These are phyloP conservation scores for Phaenicophaeus curvirostris DNA, from an alignment of 2,797 vertebrate genomes.

Conservation along the genomic window DNA sequence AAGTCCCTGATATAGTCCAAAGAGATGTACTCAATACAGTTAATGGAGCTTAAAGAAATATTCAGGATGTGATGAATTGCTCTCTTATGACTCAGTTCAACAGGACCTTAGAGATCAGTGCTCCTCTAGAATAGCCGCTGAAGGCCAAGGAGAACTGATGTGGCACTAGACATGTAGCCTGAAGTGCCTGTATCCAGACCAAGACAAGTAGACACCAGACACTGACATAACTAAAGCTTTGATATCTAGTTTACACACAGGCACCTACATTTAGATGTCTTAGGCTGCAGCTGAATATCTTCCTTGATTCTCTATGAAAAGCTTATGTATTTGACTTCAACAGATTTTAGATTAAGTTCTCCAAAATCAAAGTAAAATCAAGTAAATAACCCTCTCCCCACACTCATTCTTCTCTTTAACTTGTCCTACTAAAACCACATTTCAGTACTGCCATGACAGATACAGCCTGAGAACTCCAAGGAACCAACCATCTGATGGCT, in stretches of 20 bases:
- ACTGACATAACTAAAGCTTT: neutral
- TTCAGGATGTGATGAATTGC: neutral
- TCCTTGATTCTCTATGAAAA: neutral
- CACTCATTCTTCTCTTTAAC: neutral
- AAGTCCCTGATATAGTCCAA: neutral
- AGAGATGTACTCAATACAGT: neutral
- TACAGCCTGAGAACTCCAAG: neutral
- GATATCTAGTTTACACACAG: neutral
- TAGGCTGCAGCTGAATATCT: neutral
- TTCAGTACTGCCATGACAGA: neutral
- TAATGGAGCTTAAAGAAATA: neutral
- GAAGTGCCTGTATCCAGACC: neutral
- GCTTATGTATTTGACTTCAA: neutral
- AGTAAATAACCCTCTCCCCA: neutral
- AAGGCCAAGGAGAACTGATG: neutral
- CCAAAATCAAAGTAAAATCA: neutral
- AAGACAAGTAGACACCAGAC: no score
- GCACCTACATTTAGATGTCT: neutral
- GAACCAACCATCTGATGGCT: neutral
- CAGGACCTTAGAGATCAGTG: neutral
- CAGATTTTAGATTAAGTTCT: neutral
- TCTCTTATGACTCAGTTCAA: neutral
- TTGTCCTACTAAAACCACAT: neutral
- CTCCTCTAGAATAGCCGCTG: neutral
- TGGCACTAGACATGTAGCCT: no score